phyloP scores from a whole-genome alignment of 2,888 invertebrate species.

The Cyclophora albipunctata region DNA sequence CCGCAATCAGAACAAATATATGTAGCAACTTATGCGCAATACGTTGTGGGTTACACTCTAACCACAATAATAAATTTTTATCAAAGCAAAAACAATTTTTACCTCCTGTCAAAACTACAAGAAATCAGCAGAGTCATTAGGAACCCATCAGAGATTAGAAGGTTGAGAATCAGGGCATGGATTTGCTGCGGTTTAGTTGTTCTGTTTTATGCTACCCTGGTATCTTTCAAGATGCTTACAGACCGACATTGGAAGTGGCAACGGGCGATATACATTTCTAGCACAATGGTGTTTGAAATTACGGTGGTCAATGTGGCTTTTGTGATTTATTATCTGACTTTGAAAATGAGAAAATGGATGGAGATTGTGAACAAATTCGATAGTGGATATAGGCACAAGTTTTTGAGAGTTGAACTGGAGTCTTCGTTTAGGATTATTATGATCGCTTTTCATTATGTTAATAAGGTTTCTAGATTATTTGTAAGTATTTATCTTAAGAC shows the following conservation, averaged over 20 bases:
- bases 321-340: constrained; percentile 3
- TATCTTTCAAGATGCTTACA: not conserved
- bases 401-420: not conserved
- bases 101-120: constrained; percentile 6
- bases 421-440: constrained; percentile 3
- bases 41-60: not conserved
- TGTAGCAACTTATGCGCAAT: constrained; percentile 1
- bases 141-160: constrained; percentile 3
- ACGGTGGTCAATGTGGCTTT: constrained; percentile 3
- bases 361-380: not conserved
- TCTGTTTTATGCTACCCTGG: constrained; percentile 2
- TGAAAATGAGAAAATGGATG: constrained; percentile 10
- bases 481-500: constrained; percentile 7
- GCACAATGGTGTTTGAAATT: constrained; percentile 8
- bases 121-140: constrained; percentile 1
- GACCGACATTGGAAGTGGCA: constrained; percentile 8
- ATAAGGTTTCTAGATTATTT: constrained; percentile 6
- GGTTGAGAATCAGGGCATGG: constrained; percentile 3
- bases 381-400: not conserved
- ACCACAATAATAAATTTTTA: constrained; percentile 2
- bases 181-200: not conserved
- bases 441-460: not conserved
- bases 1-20: not conserved
- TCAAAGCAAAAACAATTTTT: constrained; percentile 1
- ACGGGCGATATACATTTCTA: constrained; percentile 1